Base-by-base conservation (phyloP, 2,888 invertebrate genomes). In the Cephus pulcher region DNA sequence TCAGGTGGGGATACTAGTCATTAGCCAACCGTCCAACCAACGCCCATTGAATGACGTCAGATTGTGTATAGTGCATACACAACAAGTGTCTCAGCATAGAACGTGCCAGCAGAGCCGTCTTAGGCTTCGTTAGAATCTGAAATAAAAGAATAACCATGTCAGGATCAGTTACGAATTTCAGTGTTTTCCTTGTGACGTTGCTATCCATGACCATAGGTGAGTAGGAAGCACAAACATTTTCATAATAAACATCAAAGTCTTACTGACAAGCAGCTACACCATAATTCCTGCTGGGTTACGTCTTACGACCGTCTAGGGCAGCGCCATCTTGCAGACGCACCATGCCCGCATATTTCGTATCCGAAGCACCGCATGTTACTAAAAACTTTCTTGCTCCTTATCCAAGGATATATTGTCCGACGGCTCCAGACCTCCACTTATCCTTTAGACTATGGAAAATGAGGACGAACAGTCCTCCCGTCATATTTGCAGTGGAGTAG, bases 1-100 rank as follows among this genome's bases (percentile, higher is more conserved):
- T 6, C 1, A 23, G 56, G 56, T 56, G 56, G 56, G 56, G 56
- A 56, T 9, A 56, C 23, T 9, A 56, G 56, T 23, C 23, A 56
- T 40, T 56, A 40, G 32, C 34, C 40, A 78, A 73, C 74, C 73
- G 81, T 78, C 79, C 73, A 80, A 83, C 82, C 87, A 85, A 88
- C 87, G 86, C 88, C 88, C 87, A 81, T 83, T 84, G 82, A 82
- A 81, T 87, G 84, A 87, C 87, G 86, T 86, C 83, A 86, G 82
- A 82, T 82, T 83, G 77, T 76, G 74, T 75, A 75, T 79, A 81
- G 81, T 82, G 76, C 34, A 69, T 77, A 75, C 69, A 78, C 78
- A 79, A 80, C 83, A 81, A 84, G 81, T 84, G 81, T 76, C 78
- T 77, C 6, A 32, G 71, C 71, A 23, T 32, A 34, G 71, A 32